Evolutionary conservation across 1,140 invertebrate genomes (phyloP).

Genomic region (Spodoptera frugiperda): DNA sequence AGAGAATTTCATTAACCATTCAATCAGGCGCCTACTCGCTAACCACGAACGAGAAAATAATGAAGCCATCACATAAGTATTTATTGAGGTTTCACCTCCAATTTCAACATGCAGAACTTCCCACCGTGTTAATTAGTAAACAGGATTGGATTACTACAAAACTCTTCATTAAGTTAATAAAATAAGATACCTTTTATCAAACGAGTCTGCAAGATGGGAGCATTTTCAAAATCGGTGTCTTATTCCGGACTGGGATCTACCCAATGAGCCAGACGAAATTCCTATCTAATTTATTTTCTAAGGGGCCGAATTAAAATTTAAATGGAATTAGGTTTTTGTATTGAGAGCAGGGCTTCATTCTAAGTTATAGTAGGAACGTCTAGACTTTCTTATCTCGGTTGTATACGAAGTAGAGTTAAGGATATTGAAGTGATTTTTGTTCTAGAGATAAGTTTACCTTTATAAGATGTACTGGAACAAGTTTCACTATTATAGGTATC

Average conservation of each 20-base stretch:
- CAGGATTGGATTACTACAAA: constrained; percentile 68
- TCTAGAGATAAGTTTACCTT: not conserved
- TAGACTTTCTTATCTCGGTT: constrained; percentile 31
- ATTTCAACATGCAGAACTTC: constrained; percentile 36
- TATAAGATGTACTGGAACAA: not conserved
- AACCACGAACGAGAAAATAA: constrained; percentile 14
- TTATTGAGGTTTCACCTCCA: constrained; percentile 20
- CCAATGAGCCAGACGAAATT: constrained; percentile 46
- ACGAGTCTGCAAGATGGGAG: constrained; percentile 62
- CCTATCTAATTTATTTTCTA: constrained; percentile 53
- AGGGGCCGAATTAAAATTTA: constrained; percentile 47
- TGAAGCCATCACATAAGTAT: constrained; percentile 22
- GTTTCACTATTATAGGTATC: not conserved
- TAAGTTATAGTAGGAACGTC: constrained; percentile 37
- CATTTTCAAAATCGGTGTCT: constrained; percentile 62
- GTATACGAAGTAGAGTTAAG: not conserved
- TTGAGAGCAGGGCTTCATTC: constrained; percentile 6
- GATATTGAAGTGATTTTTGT: not conserved
- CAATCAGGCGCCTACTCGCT: not conserved
- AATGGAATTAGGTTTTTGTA: constrained; percentile 50
- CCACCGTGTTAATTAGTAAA: constrained; percentile 69
- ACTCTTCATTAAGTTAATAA: constrained; percentile 77
- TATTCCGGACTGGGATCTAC: constrained; percentile 13
- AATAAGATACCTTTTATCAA: constrained; percentile 71
- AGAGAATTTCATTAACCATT: constrained; percentile 13